phyloP scores from a whole-genome alignment of 2,888 invertebrate genomes.

The Timandra comae region DNA sequence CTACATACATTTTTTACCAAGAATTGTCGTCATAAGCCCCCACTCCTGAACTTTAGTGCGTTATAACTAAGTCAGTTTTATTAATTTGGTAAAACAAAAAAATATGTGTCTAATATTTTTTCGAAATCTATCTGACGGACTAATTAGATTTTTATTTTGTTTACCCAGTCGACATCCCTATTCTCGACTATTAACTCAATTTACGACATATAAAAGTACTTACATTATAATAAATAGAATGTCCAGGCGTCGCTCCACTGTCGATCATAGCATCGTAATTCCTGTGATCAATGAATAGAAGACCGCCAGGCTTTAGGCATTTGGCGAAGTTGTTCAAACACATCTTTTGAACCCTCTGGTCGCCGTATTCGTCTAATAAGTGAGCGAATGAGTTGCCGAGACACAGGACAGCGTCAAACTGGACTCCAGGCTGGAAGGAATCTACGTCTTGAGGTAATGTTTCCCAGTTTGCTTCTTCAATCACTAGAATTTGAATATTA shows the following conservation, averaged over 20 bases:
- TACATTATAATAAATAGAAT: slow-evolving; percentile 93
- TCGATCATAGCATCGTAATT: slow-evolving; percentile 90
- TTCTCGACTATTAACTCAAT: too few relatives aligned
- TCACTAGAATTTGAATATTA: too few relatives aligned
- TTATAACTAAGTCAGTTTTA: too few relatives aligned
- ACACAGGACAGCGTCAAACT: slow-evolving; percentile 93
- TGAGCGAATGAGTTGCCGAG: slow-evolving; percentile 95
- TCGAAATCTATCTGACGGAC: too few relatives aligned
- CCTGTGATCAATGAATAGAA: slow-evolving; percentile 90
- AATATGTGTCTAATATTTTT: too few relatives aligned
- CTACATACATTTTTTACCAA: too few relatives aligned
- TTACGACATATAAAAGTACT: slow-evolving; percentile 44
- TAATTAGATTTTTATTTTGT: too few relatives aligned
- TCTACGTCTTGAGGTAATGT: slow-evolving; percentile 85
- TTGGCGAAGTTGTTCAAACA: slow-evolving; percentile 88
- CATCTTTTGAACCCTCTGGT: slow-evolving; percentile 86
- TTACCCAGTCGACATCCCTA: too few relatives aligned
- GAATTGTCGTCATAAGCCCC: too few relatives aligned
- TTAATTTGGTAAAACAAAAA: too few relatives aligned
- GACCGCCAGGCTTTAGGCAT: slow-evolving; percentile 90
- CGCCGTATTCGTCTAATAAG: slow-evolving; percentile 86
- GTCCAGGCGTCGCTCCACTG: slow-evolving; percentile 85
- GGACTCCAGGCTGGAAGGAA: slow-evolving; percentile 74
- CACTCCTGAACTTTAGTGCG: too few relatives aligned
- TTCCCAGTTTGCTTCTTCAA: slow-evolving; percentile 95